phyloP scores from a whole-genome alignment of 2,797 vertebrate species.

The Galaxias olidus region DNA sequence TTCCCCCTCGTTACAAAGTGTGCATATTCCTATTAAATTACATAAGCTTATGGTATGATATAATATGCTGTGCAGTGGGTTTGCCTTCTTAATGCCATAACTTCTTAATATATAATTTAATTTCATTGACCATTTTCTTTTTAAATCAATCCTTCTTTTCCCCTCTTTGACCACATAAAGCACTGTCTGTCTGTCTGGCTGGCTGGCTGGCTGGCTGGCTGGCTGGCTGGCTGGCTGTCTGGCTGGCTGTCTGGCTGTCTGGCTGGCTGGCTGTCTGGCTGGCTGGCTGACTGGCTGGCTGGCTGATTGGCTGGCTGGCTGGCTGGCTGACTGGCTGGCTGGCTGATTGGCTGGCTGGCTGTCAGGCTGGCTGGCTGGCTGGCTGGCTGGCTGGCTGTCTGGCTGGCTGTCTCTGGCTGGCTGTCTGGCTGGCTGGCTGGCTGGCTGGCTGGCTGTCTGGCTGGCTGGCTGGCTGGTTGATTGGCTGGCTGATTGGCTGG shows the following conservation, averaged over 20 bases:
- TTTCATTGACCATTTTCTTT: too few species aligned
- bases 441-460: neutral
- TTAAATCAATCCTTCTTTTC: too few species aligned
- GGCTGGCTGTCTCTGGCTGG: neutral
- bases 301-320: neutral
- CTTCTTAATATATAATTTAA: too few species aligned
- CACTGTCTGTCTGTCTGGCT: neutral
- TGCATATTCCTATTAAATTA: too few species aligned
- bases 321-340: neutral
- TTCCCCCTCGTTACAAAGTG: too few species aligned
- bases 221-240: neutral
- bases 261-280: neutral
- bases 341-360: neutral
- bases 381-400: neutral
- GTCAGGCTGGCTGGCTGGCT: neutral
- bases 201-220: neutral
- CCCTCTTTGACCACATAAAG: too few species aligned
- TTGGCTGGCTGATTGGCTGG: too few species aligned
- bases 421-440: neutral
- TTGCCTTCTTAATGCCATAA: too few species aligned
- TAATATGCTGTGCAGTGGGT: too few species aligned
- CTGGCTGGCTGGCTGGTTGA: neutral
- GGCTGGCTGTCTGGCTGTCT: slow-evolving; percentile 1
- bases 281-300: neutral
- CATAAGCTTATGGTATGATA: too few species aligned